A percentile compares a stretch with the other conserved stretches of the same genome.
Conservation (phyloP, 2,113 vertebrate genomes). For the Pelobates fuscus region DNA sequence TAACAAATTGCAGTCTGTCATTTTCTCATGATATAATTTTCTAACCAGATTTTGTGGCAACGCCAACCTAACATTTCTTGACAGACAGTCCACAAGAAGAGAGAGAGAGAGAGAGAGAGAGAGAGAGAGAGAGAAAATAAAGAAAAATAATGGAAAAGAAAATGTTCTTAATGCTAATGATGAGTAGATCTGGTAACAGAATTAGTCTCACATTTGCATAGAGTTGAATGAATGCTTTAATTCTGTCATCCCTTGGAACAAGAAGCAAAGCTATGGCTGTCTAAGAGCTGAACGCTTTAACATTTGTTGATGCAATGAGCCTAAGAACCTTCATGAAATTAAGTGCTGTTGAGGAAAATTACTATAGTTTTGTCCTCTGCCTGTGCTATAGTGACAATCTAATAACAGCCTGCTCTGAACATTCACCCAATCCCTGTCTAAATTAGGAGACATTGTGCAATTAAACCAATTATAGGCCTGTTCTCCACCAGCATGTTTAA, state of each 20-base stretch:
- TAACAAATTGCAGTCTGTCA: too few relatives aligned
- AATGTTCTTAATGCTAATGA: not conserved
- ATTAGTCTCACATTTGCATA: constrained; percentile 15
- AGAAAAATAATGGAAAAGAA: not conserved
- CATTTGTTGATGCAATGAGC: constrained; percentile 20
- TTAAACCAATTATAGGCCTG: constrained; percentile 69
- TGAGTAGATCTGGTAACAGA: not conserved
- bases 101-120: not conserved
- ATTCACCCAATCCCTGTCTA: constrained; percentile 58
- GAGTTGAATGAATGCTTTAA: not conserved
- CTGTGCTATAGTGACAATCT: constrained; percentile 66
- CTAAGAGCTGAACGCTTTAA: not conserved
- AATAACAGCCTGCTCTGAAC: constrained; percentile 64
- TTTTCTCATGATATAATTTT: too few relatives aligned
- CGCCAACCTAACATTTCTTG: too few relatives aligned
- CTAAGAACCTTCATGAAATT: constrained; percentile 38
- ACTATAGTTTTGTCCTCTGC: constrained; percentile 57
- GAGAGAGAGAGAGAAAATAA: not conserved
- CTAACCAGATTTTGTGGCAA: too few relatives aligned
- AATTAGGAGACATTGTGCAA: constrained; percentile 65
- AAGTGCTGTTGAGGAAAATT: constrained; percentile 62
- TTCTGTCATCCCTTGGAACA: not conserved
- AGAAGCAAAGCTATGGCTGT: not conserved
- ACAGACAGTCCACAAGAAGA: not conserved
- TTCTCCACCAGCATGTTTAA: constrained; percentile 61